phyloP scores from a whole-genome alignment of 2,113 vertebrate genomes.

The Ascaphus truei region DNA sequence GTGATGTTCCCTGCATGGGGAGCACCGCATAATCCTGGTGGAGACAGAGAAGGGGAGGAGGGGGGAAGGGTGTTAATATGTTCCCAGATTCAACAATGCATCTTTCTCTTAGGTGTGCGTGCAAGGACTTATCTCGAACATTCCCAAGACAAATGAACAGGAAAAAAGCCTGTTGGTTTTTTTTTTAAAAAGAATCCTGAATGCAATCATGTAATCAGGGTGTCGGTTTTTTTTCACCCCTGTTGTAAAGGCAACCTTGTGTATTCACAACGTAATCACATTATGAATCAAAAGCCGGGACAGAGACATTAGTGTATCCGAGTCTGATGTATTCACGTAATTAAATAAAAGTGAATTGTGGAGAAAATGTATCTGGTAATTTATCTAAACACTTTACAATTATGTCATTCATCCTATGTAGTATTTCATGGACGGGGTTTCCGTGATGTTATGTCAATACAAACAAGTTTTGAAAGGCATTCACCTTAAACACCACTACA shows the following conservation, averaged over 20 bases:
- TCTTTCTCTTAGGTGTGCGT: conserved; percentile 1
- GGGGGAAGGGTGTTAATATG: not conserved
- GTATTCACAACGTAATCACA: conserved; percentile 7
- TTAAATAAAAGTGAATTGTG: too few relatives aligned
- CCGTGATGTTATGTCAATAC: too few relatives aligned
- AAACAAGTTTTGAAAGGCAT: too few relatives aligned
- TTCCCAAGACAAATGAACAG: not conserved
- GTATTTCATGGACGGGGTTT: too few relatives aligned
- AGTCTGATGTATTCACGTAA: not conserved
- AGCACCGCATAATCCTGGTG: too few relatives aligned
- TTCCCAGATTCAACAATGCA: not conserved
- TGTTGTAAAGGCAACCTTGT: not conserved
- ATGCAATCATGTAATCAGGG: not conserved
- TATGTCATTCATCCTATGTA: too few relatives aligned
- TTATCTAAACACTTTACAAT: too few relatives aligned
- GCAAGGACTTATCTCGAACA: not conserved
- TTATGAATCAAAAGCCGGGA: not conserved
- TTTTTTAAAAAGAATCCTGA: not conserved
- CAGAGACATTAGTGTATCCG: not conserved
- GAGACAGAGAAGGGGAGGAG: not conserved
- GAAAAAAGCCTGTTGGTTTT: not conserved
- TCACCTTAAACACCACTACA: too few relatives aligned
- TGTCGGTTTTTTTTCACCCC: too few relatives aligned
- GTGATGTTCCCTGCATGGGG: not conserved
- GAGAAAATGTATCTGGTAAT: too few relatives aligned